phyloP scores from a whole-genome alignment of 2,113 vertebrate species.

The Callaeas wilsoni region DNA sequence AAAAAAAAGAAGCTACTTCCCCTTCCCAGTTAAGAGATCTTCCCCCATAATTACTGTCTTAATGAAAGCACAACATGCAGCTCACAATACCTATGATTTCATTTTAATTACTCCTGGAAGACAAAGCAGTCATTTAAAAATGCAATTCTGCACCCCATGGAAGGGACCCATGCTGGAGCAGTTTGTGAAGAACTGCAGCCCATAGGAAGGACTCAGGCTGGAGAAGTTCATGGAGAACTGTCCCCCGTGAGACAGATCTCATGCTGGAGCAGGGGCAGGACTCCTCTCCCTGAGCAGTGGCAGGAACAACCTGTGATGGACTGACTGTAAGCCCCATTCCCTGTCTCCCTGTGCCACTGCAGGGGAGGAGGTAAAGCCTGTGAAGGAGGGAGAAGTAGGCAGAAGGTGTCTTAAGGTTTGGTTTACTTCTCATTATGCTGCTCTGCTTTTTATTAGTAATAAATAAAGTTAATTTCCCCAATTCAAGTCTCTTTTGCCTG shows the following conservation, averaged over 20 bases:
- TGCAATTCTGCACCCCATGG: background rate
- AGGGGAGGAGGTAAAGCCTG: background rate
- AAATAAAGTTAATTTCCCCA: background rate
- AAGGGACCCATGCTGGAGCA: background rate
- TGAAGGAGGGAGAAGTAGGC: background rate
- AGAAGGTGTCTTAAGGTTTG: background rate
- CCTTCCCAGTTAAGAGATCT: background rate
- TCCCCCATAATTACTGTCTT: background rate
- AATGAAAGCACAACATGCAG: background rate
- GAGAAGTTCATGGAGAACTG: background rate
- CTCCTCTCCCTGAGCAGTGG: background rate
- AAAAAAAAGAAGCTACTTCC: background rate
- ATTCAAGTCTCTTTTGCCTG: background rate
- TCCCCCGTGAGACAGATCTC: rapidly evolving
- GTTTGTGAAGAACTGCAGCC: background rate
- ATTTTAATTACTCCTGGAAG: slow-evolving; percentile 57
- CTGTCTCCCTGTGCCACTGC: rapidly evolving
- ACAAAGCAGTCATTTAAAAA: slow-evolving; percentile 44
- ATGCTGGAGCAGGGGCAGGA: background rate
- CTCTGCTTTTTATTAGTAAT: background rate
- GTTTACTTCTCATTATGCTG: background rate
- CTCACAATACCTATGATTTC: slow-evolving; percentile 14
- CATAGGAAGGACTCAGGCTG: background rate
- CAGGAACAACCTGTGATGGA: background rate
- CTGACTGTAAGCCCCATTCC: background rate